Percentiles rank a stretch among this genome's conserved stretches.
Conservation (phyloP, 2,888 invertebrate genomes). For the Leuctra nigra region DNA sequence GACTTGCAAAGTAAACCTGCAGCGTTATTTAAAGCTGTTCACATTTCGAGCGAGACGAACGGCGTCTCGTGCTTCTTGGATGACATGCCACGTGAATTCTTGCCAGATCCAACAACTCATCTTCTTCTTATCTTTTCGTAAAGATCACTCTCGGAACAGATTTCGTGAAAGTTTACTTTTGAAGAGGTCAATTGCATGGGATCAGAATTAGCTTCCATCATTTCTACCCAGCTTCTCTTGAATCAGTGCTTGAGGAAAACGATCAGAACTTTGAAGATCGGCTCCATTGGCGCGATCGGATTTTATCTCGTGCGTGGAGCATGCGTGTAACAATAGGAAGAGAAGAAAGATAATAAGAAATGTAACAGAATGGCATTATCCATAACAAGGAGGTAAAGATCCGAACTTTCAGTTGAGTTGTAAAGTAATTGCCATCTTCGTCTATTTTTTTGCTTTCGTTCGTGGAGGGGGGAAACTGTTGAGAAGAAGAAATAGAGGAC, state of each 20-base stretch:
- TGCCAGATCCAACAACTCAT: neutral
- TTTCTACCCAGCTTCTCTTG: too few species aligned
- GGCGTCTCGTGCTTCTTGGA: neutral
- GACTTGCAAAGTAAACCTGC: neutral
- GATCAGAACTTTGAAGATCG: too few species aligned
- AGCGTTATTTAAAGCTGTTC: slow-evolving; percentile 10
- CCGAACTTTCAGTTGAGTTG: slow-evolving; percentile 21
- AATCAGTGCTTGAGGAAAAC: too few species aligned
- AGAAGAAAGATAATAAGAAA: too few species aligned
- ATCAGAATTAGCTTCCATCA: too few species aligned
- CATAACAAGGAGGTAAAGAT: slow-evolving; percentile 9
- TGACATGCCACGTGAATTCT: neutral
- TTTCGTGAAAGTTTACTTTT: too few species aligned
- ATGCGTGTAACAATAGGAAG: too few species aligned
- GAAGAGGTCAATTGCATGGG: too few species aligned
- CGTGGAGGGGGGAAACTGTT: slow-evolving; percentile 16
- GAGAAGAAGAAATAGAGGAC: slow-evolving; percentile 22
- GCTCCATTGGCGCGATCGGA: too few species aligned
- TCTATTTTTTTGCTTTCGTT: slow-evolving; percentile 2
- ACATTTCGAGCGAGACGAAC: neutral
- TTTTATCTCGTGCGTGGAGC: too few species aligned
- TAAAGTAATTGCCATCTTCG: slow-evolving; percentile 23
- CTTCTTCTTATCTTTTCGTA: neutral
- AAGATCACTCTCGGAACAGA: neutral
- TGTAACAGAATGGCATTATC: too few species aligned